Percentiles rank a stretch among this genome's conserved stretches.
These are phyloP conservation scores for Drosophila biarmipes DNA, from an alignment of 1,140 invertebrate species.

Conservation along the genomic window DNA sequence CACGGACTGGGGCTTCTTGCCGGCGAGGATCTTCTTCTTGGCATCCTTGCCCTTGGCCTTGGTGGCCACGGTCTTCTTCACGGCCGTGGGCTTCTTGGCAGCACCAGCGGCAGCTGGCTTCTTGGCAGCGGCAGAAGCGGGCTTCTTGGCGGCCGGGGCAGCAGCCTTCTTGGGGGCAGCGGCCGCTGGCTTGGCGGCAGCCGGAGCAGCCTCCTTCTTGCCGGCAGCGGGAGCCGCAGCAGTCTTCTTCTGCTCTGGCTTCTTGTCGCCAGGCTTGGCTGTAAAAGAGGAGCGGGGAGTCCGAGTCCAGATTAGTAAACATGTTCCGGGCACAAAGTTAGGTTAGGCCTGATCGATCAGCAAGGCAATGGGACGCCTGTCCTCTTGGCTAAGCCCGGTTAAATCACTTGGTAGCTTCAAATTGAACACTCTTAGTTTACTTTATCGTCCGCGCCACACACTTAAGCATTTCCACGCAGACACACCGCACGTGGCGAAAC, in stretches of 20 bases:
- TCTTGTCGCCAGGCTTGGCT: conserved; percentile 83
- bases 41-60: conserved; percentile 87
- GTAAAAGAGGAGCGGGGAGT: conserved; percentile 38
- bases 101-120: conserved; percentile 84
- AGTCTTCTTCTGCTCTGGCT: conserved; percentile 82
- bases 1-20: conserved; percentile 83
- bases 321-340: conserved; percentile 47
- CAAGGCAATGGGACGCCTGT: conserved; percentile 33
- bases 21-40: conserved; percentile 86
- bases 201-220: conserved; percentile 85
- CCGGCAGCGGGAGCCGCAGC: conserved; percentile 83
- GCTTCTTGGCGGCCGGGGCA: conserved; percentile 76
- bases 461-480: conserved; percentile 13
- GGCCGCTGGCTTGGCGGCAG: conserved; percentile 85
- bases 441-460: neutral
- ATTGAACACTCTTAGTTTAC: conserved; percentile 6
- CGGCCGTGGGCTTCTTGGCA: conserved; percentile 69
- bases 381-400: neutral
- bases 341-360: conserved; percentile 56
- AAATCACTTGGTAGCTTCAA: neutral
- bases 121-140: conserved; percentile 57
- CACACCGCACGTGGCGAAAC: conserved; percentile 70
- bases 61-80: conserved; percentile 75
- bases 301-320: conserved; percentile 53
- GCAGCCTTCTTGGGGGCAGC: conserved; percentile 84